Evolutionary conservation across 2,113 vertebrate species (phyloP), one percentile per base, ranked within the genome.

Genomic region (Python bivittatus): DNA sequence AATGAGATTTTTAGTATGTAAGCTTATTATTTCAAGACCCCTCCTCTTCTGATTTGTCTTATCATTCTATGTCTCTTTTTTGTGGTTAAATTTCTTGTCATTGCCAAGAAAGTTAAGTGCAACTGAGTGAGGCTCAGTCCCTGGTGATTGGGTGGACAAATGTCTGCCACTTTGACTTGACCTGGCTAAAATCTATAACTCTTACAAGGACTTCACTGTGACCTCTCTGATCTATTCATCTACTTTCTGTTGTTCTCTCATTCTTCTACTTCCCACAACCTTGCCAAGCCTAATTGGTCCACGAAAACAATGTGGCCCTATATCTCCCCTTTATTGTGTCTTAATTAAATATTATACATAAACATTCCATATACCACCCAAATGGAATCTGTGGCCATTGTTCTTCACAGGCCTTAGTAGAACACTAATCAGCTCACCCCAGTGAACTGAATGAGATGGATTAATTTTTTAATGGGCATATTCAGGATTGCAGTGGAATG

Each of bases 1-100:
- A 64, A 64, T 64, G 29, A 64, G 11, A 64, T 11, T 12, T 12
- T 10, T 29, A 64, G 61, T 3, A 29, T 5, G 96, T 96, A 88
- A 97, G 44, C 86, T 94, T 93, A 90, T 92, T 96, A 94, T 96
- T 72, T 97, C 79, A 57, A 96, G 79, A 84, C 4, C 91, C n/a
- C 93, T 1, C 10, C 64, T 15, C 38, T 94, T 94, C 92, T 95
- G 91, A 94, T 88, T 93, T 97, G 92, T 53, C 58, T 89, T 94
- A 95, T 95, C 61, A 83, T 92, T 93, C 90, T 90, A 91, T 92
- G 89, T 17, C 3, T 68, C 9, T 89, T 48, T 44, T n/a, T 23
- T 1, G 22, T 87, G 17, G 8, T 64, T 15, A 61, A 44, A 17
- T 3, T 88, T 52, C 6, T 52, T 68, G n/a, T 58, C 33, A 58